These are phyloP conservation scores for Sinocyclocheilus maitianheensis DNA, from an alignment of 2,113 vertebrate genomes.

Conservation along the genomic window DNA sequence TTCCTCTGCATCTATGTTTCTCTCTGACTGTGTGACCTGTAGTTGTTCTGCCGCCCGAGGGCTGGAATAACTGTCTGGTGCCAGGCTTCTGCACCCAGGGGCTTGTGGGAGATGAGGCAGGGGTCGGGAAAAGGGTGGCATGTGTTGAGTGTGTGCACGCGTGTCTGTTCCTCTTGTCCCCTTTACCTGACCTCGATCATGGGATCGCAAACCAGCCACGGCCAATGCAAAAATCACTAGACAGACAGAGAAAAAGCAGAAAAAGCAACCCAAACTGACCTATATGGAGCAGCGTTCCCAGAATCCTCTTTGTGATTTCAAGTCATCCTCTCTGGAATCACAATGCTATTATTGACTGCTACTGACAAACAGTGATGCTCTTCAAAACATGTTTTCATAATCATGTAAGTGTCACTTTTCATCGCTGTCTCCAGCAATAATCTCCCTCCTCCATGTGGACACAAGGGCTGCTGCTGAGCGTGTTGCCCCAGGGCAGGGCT, in stretches of 20 bases:
- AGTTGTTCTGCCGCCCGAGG: conserved; percentile 70
- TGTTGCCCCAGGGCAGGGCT: conserved; percentile 43
- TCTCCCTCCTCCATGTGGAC: conserved; percentile 34
- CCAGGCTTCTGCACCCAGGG: conserved; percentile 76
- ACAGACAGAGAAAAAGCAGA: background rate
- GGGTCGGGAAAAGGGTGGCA: conserved; percentile 63
- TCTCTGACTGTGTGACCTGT: conserved; percentile 66
- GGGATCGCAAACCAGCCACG: conserved; percentile 34
- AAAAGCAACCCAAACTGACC: background rate
- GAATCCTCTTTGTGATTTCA: conserved; percentile 14
- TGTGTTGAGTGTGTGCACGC: conserved; percentile 34
- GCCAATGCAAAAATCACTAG: conserved; percentile 26
- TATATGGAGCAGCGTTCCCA: conserved; percentile 36
- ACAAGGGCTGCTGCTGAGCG: conserved; percentile 32
- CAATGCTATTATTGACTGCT: conserved; percentile 22
- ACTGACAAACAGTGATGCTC: conserved; percentile 16
- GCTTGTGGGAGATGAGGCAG: conserved; percentile 75
- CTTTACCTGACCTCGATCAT: conserved; percentile 55
- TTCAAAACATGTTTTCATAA: conserved; percentile 26
- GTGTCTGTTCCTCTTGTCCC: conserved; percentile 22
- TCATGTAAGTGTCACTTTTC: conserved; percentile 50
- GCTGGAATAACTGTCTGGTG: conserved; percentile 80
- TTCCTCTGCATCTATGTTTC: conserved; percentile 34
- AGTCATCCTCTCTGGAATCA: background rate
- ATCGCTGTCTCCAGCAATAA: conserved; percentile 34